phyloP scores from a whole-genome alignment of 2,797 vertebrate species.

The Pangasius mekongensis region DNA sequence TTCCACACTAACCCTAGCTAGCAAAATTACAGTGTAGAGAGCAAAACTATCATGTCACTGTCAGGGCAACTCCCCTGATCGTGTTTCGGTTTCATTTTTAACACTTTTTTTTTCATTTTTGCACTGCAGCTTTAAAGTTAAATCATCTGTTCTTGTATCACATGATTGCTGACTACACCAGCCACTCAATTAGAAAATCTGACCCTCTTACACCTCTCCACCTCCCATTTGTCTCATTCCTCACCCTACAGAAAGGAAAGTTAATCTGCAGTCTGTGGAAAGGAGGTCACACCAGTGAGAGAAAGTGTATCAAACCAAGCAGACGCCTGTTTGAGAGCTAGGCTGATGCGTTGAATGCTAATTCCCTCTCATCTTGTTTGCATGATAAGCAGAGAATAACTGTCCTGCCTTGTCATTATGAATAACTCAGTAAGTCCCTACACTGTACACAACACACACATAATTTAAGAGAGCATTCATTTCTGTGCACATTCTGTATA shows the following conservation, averaged over 20 bases:
- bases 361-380: background rate
- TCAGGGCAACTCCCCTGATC: background rate
- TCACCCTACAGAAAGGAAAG: constrained; percentile 36
- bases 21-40: background rate
- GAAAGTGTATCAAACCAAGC: background rate
- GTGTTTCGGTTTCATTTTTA: background rate
- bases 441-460: background rate
- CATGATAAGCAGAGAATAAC: background rate
- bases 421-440: background rate
- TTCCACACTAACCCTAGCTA: background rate
- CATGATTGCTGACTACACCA: background rate
- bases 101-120: background rate
- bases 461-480: background rate
- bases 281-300: background rate
- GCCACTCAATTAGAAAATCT: background rate
- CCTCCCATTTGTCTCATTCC: constrained; percentile 12
- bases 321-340: background rate
- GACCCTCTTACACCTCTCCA: background rate
- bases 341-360: background rate
- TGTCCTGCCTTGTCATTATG: background rate
- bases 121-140: background rate
- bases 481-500: background rate
- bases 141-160: background rate
- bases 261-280: constrained; percentile 4
- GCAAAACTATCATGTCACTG: background rate